phyloP scores from a whole-genome alignment of 1,140 invertebrate genomes.

The Arctopsyche grandis region DNA sequence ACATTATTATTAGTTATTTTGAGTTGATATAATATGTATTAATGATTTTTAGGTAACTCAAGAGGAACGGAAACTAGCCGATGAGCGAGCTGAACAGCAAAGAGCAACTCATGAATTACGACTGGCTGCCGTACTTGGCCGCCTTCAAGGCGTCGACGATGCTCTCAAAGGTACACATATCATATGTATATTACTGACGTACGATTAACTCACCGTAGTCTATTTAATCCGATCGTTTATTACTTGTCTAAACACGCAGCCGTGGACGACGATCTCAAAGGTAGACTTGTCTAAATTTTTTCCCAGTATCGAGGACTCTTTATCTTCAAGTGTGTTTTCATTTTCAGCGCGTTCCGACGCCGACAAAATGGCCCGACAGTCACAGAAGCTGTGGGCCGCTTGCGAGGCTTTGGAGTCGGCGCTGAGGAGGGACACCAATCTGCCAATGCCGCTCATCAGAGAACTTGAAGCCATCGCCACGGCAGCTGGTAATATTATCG shows the following conservation, averaged over 20 bases:
- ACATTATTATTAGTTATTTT: no score
- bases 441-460: conserved; percentile 77
- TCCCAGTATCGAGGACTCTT: background rate
- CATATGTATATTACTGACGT: background rate
- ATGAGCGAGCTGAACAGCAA: conserved; percentile 77
- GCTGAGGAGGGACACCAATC: conserved; percentile 71
- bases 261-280: conserved; percentile 53
- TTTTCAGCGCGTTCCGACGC: conserved; percentile 79
- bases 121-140: conserved; percentile 82
- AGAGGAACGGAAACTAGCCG: conserved; percentile 56
- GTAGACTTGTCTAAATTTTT: conserved; percentile 41
- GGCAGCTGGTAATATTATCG: conserved; percentile 69
- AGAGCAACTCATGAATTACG: conserved; percentile 79
- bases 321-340: background rate
- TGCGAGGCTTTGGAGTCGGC: conserved; percentile 85
- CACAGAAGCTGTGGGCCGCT: conserved; percentile 91
- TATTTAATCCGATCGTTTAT: background rate
- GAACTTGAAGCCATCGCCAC: conserved; percentile 77
- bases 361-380: conserved; percentile 81
- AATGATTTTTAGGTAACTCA: conserved; percentile 31
- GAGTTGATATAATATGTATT: no score
- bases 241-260: conserved; percentile 40
- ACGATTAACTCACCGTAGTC: no score
- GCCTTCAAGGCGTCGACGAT: conserved; percentile 87
- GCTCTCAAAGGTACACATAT: conserved; percentile 79